Percentiles rank a stretch among this genome's conserved stretches.
Evolutionary conservation across 2,113 vertebrate species (phyloP).

Genomic region (cattle (Bos taurus)): ARS-UCD2.0 NC_037334.1:100117501-100118000

Average conservation of each 20-base stretch:
- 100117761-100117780: background rate
- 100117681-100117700: background rate
- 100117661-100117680: background rate
- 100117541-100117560: background rate
- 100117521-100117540: background rate
- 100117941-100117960: background rate
- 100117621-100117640: background rate
- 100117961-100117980: background rate
- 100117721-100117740: background rate
- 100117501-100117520: background rate
- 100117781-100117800: background rate
- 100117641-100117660: background rate
- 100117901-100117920: background rate
- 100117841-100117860: slow-evolving; percentile 4
- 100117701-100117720: background rate
- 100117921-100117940: background rate
- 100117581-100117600: background rate
- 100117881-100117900: background rate
- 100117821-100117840: background rate
- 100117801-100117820: background rate
- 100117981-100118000: background rate
- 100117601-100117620: background rate
- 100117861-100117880: background rate
- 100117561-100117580: background rate
- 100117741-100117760: background rate